A percentile compares a stretch with the other conserved stretches of the same genome.
These are phyloP conservation scores for Pardalotus punctatus DNA, from an alignment of 2,113 vertebrate species.

Conservation along the genomic window DNA sequence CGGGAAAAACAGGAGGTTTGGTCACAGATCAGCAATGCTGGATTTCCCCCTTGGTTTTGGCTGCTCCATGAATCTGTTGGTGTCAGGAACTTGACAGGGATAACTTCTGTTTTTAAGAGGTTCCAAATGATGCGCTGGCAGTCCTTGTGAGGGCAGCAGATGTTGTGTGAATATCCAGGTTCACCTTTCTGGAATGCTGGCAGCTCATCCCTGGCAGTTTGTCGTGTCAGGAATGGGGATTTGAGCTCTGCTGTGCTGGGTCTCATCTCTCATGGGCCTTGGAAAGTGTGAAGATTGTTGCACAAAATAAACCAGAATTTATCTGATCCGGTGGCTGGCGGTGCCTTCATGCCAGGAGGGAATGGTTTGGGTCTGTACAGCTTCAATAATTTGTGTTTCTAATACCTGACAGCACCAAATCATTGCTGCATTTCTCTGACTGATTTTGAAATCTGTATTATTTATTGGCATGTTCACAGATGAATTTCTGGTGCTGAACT, in stretches of 20 bases:
- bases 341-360: background rate
- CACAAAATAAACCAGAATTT: background rate
- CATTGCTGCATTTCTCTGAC: background rate
- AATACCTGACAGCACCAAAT: background rate
- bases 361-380: background rate
- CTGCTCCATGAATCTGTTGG: background rate
- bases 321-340: background rate
- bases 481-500: background rate
- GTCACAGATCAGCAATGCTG: background rate
- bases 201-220: background rate
- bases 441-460: background rate
- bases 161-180: background rate
- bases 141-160: background rate
- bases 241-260: background rate
- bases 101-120: background rate
- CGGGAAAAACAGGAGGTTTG: background rate
- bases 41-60: background rate
- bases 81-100: background rate
- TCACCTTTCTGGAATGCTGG: background rate
- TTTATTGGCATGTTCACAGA: background rate
- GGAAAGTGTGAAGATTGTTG: fast-evolving
- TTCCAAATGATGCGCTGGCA: fast-evolving
- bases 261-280: fast-evolving
- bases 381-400: background rate
- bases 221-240: background rate